Conservation (phyloP, 2,113 vertebrate genomes). For the Spheniscus mendiculus region DNA sequence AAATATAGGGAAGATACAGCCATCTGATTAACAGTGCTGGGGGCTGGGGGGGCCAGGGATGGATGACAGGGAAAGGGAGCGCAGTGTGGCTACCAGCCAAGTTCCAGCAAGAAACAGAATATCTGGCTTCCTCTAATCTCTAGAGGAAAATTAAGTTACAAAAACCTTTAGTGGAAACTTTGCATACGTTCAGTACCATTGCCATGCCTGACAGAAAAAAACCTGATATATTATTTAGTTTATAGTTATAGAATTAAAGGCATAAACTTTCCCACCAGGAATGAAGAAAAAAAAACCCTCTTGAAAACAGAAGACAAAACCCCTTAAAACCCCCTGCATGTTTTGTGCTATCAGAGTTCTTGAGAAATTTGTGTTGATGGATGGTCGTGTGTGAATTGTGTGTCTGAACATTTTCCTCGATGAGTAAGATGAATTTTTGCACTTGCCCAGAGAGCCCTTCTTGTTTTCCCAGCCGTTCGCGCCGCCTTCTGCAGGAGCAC, state of each 20-base stretch:
- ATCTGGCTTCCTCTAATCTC: slow-evolving; percentile 73
- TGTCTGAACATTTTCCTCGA: rapidly evolving
- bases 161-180: slow-evolving; percentile 72
- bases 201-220: slow-evolving; percentile 59
- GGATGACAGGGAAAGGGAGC: slow-evolving; percentile 52
- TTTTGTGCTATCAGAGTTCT: background rate
- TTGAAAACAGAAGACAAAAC: background rate
- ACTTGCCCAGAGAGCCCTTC: background rate
- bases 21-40: slow-evolving; percentile 64
- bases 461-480: rapidly evolving
- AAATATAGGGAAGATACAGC: slow-evolving; percentile 66
- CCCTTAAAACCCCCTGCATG: background rate
- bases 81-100: slow-evolving; percentile 67
- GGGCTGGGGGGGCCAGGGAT: slow-evolving; percentile 7
- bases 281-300: background rate
- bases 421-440: background rate
- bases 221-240: slow-evolving; percentile 70
- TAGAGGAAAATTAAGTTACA: slow-evolving; percentile 74
- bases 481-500: background rate
- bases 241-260: slow-evolving; percentile 65
- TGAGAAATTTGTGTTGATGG: background rate
- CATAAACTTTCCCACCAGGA: slow-evolving; percentile 27
- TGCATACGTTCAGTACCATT: slow-evolving; percentile 57
- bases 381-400: background rate
- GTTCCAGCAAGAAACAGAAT: slow-evolving; percentile 71